phyloP scores from a whole-genome alignment of 2,113 vertebrate species.

The Monopterus albus region DNA sequence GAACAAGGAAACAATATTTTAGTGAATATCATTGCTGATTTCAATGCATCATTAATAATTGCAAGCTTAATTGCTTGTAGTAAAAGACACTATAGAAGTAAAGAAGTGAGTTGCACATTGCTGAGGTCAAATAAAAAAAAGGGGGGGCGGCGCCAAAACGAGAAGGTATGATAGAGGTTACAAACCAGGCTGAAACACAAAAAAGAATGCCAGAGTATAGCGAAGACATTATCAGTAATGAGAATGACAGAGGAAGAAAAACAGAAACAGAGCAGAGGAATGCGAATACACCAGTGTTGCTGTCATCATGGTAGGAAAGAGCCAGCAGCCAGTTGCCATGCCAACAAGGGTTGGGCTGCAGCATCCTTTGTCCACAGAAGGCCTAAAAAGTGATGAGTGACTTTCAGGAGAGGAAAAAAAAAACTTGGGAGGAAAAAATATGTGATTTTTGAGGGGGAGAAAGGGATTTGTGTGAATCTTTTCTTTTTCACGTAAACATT shows the following conservation, averaged over 20 bases:
- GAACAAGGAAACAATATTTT: slow-evolving; percentile 9
- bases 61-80: slow-evolving; percentile 47
- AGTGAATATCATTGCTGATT: slow-evolving; percentile 34
- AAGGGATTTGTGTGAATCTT: slow-evolving; percentile 10
- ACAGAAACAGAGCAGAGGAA: slow-evolving; percentile 5
- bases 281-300: slow-evolving; percentile 36
- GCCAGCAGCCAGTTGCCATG: slow-evolving; percentile 70
- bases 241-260: background rate
- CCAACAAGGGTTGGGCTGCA: slow-evolving; percentile 56
- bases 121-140: background rate
- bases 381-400: slow-evolving; percentile 48
- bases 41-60: slow-evolving; percentile 14
- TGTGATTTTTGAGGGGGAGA: slow-evolving; percentile 7
- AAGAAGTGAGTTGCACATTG: background rate
- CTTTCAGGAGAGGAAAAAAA: slow-evolving; percentile 43
- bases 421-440: slow-evolving; percentile 10
- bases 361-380: slow-evolving; percentile 41
- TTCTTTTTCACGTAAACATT: slow-evolving; percentile 1
- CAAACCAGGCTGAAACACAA: background rate
- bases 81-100: background rate
- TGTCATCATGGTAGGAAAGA: slow-evolving; percentile 45
- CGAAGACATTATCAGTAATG: background rate
- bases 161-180: background rate
- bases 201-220: background rate
- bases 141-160: background rate